These are phyloP conservation scores for Drosophila leonis DNA, from an alignment of 2,888 invertebrate species.

Conservation along the genomic window DNA sequence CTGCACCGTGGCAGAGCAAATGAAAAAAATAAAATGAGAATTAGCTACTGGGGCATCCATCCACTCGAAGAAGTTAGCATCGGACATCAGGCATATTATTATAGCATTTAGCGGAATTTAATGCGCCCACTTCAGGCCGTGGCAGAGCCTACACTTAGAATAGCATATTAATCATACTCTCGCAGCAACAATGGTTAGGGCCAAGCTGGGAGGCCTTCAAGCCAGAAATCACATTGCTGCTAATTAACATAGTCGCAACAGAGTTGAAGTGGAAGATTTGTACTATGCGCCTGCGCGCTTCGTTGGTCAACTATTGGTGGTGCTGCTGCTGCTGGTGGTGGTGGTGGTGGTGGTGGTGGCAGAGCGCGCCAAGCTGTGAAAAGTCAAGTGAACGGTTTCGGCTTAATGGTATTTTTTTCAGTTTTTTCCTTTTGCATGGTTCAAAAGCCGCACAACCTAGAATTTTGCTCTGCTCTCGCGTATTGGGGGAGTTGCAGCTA, in stretches of 20 bases:
- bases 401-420: constrained; percentile 68
- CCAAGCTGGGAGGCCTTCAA: constrained; percentile 57
- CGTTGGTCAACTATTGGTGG: constrained; percentile 62
- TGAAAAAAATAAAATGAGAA: constrained; percentile 1
- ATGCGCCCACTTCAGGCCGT: constrained; percentile 59
- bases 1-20: constrained; percentile 9
- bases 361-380: constrained; percentile 76
- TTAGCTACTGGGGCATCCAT: constrained; percentile 9
- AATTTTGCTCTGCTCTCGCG: constrained; percentile 32
- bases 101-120: constrained; percentile 82
- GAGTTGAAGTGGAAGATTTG: constrained; percentile 52
- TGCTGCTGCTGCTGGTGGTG: constrained; percentile 29
- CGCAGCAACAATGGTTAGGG: constrained; percentile 41
- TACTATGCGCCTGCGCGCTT: constrained; percentile 75
- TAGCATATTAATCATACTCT: constrained; percentile 82
- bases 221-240: constrained; percentile 79
- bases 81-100: constrained; percentile 68
- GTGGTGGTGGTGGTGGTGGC: constrained; percentile 34
- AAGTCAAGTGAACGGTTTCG: constrained; percentile 73
- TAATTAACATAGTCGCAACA: constrained; percentile 75
- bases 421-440: constrained; percentile 47
- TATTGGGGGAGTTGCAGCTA: constrained; percentile 51
- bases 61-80: constrained; percentile 11
- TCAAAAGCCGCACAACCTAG: constrained; percentile 66
- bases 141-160: constrained; percentile 44